Percentiles rank a stretch among this genome's conserved stretches.
Evolutionary conservation across 2,888 invertebrate genomes (phyloP).

Genomic region (Rosalia funebris): DNA sequence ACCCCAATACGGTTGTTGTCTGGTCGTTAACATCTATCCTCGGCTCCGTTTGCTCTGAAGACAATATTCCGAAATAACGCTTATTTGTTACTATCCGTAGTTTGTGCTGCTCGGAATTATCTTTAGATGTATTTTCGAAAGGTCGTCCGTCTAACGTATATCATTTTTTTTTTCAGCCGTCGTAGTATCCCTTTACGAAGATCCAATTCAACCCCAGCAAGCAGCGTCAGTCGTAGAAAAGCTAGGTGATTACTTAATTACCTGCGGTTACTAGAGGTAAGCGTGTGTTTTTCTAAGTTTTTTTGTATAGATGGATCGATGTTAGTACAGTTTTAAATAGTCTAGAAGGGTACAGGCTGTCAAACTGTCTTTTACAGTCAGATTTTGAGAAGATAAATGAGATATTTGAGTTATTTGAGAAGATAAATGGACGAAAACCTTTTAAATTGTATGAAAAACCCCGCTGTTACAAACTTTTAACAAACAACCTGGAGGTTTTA

Average conservation of each 20-base stretch:
- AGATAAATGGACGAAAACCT: too few relatives aligned
- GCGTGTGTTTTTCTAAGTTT: conserved; percentile 36
- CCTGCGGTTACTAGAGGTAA: conserved; percentile 92
- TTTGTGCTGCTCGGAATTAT: too few relatives aligned
- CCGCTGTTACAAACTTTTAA: too few relatives aligned
- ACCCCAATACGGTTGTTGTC: conserved; percentile 32
- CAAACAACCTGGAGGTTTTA: too few relatives aligned
- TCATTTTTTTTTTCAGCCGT: conserved; percentile 77
- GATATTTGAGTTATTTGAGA: too few relatives aligned
- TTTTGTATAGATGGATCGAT: too few relatives aligned
- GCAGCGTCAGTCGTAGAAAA: conserved; percentile 96
- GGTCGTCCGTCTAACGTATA: conserved; percentile 10
- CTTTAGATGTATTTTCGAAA: not conserved
- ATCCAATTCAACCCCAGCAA: conserved; percentile 96
- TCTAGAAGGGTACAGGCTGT: too few relatives aligned
- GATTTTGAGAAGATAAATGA: too few relatives aligned
- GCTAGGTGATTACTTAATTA: conserved; percentile 96
- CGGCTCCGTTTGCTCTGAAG: conserved; percentile 52
- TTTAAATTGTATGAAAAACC: too few relatives aligned
- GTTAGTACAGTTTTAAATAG: too few relatives aligned
- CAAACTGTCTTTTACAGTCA: too few relatives aligned
- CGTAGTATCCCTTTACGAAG: conserved; percentile 94
- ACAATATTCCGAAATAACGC: conserved; percentile 41
- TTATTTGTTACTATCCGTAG: too few relatives aligned
- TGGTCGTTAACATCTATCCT: conserved; percentile 44